Percentiles rank a stretch among this genome's conserved stretches.
These are phyloP conservation scores for Siniperca scherzeri DNA, from an alignment of 2,797 vertebrate genomes.

Conservation along the genomic window DNA sequence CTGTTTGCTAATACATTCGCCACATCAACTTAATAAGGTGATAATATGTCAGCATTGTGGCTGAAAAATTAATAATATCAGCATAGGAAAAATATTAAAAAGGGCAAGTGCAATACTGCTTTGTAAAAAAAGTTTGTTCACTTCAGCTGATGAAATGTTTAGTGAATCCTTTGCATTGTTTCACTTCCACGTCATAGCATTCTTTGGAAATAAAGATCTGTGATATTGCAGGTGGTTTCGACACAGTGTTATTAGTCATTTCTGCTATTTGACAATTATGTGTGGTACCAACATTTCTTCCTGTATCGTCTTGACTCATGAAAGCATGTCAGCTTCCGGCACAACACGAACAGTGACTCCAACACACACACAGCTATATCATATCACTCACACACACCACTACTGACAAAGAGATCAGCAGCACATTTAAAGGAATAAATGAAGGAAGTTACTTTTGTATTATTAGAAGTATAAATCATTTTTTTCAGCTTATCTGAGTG, in stretches of 20 bases:
- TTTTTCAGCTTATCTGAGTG: background rate
- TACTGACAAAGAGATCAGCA: slow-evolving; percentile 6
- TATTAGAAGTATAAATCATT: background rate
- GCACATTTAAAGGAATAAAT: background rate
- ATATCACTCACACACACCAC: slow-evolving; percentile 3
- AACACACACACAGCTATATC: slow-evolving; percentile 2
- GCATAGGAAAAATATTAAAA: background rate
- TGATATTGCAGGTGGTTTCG: slow-evolving; percentile 8
- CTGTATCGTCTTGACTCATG: slow-evolving; percentile 39
- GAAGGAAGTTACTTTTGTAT: background rate
- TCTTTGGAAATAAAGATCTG: background rate
- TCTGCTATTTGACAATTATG: slow-evolving; percentile 4
- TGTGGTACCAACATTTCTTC: slow-evolving; percentile 27
- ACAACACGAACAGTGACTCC: slow-evolving; percentile 5
- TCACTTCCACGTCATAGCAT: background rate
- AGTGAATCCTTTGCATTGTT: background rate
- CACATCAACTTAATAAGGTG: background rate
- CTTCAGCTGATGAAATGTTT: background rate
- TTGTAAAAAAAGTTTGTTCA: background rate
- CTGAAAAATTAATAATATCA: background rate
- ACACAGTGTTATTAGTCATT: background rate
- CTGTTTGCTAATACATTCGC: background rate
- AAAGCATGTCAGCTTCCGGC: slow-evolving; percentile 42
- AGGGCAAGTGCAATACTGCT: background rate
- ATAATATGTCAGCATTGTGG: background rate